Evolutionary conservation across 2,797 vertebrate species (phyloP).

Genomic region (Hippopotamyrus pictus): DNA sequence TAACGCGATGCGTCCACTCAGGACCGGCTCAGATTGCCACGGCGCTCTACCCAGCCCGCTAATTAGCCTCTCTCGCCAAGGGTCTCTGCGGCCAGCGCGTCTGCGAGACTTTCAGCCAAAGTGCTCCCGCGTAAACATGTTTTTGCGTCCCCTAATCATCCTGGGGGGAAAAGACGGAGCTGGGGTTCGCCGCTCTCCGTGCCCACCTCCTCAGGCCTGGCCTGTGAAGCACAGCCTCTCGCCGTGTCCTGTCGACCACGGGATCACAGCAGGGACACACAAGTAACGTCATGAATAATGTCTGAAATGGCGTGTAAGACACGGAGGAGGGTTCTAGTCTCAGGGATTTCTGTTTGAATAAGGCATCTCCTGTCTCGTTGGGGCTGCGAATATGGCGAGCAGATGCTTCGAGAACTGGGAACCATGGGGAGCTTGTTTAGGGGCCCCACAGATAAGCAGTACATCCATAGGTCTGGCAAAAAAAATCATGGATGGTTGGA

Average conservation of each 20-base stretch:
- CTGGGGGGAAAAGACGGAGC: background rate
- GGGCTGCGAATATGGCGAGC: background rate
- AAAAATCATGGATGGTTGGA: background rate
- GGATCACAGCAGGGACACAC: constrained; percentile 32
- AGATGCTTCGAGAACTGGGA: background rate
- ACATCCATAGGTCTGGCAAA: background rate
- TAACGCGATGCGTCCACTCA: background rate
- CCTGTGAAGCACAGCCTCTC: background rate
- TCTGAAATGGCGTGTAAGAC: constrained; percentile 29
- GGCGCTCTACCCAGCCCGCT: background rate
- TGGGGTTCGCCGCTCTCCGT: background rate
- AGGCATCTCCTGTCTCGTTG: constrained; percentile 35
- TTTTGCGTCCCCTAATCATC: background rate
- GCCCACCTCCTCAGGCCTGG: background rate
- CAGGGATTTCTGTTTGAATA: constrained; percentile 36
- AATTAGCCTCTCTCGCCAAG: background rate
- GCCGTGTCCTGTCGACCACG: background rate
- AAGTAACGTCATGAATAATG: constrained; percentile 29
- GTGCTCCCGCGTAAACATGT: background rate
- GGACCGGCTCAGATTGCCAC: background rate
- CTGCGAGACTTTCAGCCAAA: background rate
- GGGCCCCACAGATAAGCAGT: background rate
- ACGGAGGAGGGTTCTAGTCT: constrained; percentile 26
- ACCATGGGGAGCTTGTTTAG: background rate
- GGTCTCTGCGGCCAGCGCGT: background rate